These are phyloP conservation scores for Pelvicachromis taeniatus DNA, from an alignment of 2,113 vertebrate genomes.

Conservation along the genomic window DNA sequence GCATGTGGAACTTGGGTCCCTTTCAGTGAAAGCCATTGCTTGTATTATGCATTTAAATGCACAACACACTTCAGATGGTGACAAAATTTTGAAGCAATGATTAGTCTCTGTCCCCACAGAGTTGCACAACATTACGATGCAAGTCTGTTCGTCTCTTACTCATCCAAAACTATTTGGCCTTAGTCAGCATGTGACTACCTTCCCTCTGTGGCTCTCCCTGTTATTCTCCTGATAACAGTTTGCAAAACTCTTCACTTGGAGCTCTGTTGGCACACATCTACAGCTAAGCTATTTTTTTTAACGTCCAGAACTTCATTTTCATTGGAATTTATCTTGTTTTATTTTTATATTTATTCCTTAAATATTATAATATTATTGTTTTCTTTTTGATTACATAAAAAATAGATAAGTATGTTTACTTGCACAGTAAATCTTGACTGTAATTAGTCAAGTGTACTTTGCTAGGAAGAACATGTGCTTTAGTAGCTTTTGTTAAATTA, in stretches of 20 bases:
- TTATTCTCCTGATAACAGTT: conserved; percentile 29
- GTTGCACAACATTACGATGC: conserved; percentile 29
- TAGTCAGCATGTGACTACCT: conserved; percentile 24
- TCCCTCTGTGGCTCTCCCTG: conserved; percentile 1
- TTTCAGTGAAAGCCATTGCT: not conserved
- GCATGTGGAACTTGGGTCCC: not conserved
- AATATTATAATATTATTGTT: not conserved
- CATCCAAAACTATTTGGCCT: conserved; percentile 12
- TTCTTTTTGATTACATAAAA: not conserved
- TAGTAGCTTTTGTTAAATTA: not conserved
- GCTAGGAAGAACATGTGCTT: not conserved
- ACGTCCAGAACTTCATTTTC: not conserved
- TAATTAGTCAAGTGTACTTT: not conserved
- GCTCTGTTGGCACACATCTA: not conserved
- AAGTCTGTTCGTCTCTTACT: conserved; percentile 4
- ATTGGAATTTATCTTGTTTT: not conserved
- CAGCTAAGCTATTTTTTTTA: not conserved
- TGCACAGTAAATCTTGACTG: not conserved
- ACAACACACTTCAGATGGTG: not conserved
- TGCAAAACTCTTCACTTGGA: not conserved
- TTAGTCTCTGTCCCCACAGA: not conserved
- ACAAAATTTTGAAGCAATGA: not conserved
- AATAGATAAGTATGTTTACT: not conserved
- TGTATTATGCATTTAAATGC: conserved; percentile 3
- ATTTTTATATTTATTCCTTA: not conserved